phyloP scores from a whole-genome alignment of 2,888 invertebrate genomes.

The Sepiola atlantica region DNA sequence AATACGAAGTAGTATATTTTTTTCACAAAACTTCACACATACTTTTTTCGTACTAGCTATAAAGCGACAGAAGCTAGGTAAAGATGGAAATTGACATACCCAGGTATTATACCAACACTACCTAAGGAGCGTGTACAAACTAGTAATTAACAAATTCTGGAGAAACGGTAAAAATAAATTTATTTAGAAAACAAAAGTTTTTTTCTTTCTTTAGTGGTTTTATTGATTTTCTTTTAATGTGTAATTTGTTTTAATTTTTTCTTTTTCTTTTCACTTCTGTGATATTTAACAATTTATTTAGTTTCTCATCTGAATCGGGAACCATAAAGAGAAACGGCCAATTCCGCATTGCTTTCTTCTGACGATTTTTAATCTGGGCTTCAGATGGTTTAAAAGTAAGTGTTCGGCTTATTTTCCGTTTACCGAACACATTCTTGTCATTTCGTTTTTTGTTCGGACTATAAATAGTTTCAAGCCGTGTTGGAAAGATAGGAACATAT shows the following conservation, averaged over 20 bases:
- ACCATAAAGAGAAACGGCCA: slow-evolving; percentile 36
- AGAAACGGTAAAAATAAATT: neutral
- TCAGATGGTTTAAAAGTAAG: neutral
- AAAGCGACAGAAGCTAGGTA: too few species aligned
- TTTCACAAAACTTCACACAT: too few species aligned
- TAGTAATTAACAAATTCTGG: too few species aligned
- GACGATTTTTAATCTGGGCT: neutral
- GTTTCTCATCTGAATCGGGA: neutral
- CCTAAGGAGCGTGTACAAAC: too few species aligned
- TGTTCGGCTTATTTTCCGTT: neutral
- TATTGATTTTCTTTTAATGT: neutral
- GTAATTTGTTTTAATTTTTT: neutral
- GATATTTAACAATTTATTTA: neutral
- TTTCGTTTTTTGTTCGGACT: neutral
- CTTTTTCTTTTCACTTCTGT: neutral
- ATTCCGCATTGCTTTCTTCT: neutral
- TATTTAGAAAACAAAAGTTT: neutral
- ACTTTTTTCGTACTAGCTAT: too few species aligned
- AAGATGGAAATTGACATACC: too few species aligned
- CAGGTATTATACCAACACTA: too few species aligned
- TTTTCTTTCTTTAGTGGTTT: neutral
- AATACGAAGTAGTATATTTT: too few species aligned
- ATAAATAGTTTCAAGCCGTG: neutral
- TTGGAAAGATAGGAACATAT: neutral
- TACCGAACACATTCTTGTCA: neutral